Evolutionary conservation across 1,140 invertebrate genomes (phyloP).

Genomic region (Leguminivora glycinivorella): DNA sequence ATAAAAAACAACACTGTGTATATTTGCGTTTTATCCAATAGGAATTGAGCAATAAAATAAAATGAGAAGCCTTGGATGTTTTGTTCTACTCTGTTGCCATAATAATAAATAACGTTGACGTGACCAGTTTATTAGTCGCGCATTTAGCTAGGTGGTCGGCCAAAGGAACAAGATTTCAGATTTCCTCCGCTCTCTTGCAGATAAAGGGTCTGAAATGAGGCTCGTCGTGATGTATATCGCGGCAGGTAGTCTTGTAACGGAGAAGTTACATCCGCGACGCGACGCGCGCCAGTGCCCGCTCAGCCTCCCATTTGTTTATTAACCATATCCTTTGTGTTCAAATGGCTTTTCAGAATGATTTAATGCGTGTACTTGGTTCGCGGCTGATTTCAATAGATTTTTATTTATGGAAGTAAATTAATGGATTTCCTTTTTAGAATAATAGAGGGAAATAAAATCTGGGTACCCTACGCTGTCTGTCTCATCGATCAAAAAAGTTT

Average conservation of each 20-base stretch:
- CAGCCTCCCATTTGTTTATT: conserved; percentile 64
- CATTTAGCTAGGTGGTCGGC: conserved; percentile 58
- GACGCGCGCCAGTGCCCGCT: conserved; percentile 49
- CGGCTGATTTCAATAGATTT: conserved; percentile 47
- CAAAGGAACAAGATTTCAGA: conserved; percentile 51
- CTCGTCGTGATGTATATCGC: conserved; percentile 44
- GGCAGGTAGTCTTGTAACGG: conserved; percentile 49
- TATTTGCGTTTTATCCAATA: conserved; percentile 33
- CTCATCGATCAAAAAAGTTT: conserved; percentile 36
- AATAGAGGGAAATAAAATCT: conserved; percentile 18
- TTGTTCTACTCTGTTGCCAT: conserved; percentile 62
- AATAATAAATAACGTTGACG: conserved; percentile 75
- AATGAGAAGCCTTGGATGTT: conserved; percentile 53
- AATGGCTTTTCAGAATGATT: conserved; percentile 64
- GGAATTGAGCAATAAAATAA: conserved; percentile 50
- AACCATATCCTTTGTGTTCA: conserved; percentile 62
- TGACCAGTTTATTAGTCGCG: conserved; percentile 71
- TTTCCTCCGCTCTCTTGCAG: conserved; percentile 46
- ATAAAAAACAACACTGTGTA: neutral
- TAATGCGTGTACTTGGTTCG: conserved; percentile 46
- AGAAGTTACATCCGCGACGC: conserved; percentile 53
- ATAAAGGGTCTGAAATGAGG: conserved; percentile 46
- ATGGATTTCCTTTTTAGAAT: conserved; percentile 12
- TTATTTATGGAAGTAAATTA: conserved; percentile 31
- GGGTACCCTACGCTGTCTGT: conserved; percentile 11